Evolutionary conservation across 2,113 vertebrate genomes (phyloP), one percentile per base, ranked within the genome.

Genomic region (Herpetotheres cachinnans): DNA sequence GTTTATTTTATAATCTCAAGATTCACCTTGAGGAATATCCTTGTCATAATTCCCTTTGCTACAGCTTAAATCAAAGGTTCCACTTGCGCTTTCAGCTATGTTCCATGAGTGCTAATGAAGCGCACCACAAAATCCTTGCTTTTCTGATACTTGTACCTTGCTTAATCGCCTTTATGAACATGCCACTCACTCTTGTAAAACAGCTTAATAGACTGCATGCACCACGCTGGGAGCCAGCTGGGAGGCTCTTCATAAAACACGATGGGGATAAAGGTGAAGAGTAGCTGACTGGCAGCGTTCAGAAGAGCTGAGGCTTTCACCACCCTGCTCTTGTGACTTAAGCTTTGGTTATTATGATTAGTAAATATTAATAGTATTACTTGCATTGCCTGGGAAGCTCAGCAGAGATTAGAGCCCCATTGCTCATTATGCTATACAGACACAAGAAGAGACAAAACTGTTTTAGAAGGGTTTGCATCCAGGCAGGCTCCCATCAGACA

Each of bases 11-110:
- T 77, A 93, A 86, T 74, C 70, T 78, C 55, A 54, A 52, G 26
- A 89, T 83, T 79, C 59, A 52, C 83, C 91, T 78, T 71, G 78
- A 96, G 73, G 82, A 81, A 42, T 72, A 82, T 30, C 78, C 69
- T 85, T 63, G n/a, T 91, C 70, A 61, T 83, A 71, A 90, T 93
- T 92, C 90, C 83, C 80, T 92, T 89, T 91, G 62, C 59, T 83
- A 66, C 40, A 54, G n/a, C 54, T 78, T 70, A 83, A 92, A 65
- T 91, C 58, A 78, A 86, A 87, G 80, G 71, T 59, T 86, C 77
- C 86, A 21, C 73, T 91, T 82, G 56, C 40, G 42, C 62, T 82
- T 89, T 44, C 52, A 70, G 36, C 38, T 40, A 8, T 38, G 40
- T 66, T 36, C 34, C 36, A 4, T 3, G 7, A 92, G 89, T 36